Evolutionary conservation across 2,797 vertebrate species (phyloP), one percentile per base, ranked within the genome.

Genomic region (Alcedo quadribrachys): DNA sequence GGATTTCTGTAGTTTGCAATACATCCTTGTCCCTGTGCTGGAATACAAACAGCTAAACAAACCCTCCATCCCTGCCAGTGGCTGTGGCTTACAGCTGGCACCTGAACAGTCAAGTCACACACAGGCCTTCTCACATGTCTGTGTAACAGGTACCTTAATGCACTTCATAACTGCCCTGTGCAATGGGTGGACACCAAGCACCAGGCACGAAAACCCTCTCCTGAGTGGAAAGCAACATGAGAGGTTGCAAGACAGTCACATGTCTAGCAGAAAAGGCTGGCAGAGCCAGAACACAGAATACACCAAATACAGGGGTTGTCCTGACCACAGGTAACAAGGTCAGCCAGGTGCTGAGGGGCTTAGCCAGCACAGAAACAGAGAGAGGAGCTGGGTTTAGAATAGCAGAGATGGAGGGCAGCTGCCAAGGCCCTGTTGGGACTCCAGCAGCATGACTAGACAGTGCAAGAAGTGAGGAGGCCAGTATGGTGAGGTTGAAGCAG

Each of bases 141-240:
- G 10, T 10, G n/a, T 25, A 37, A 43, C 61, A 9, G 53, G 53
- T 13, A 63, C 58, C 43, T 11, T 9, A n/a, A 13, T 0, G 3
- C 50, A 24, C n/a, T 55, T 37, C 5, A 48, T 62, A 53, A 8
- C 81, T 22, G 45, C 54, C 50, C 21, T 55, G 51, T 27, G 4
- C 16, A 6, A 1, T 2, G 45, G 1, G 6, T 1, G 17, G n/a
- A 35, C 12, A 6, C 13, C 0, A 5, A 61, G 76, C 79, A 45
- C 21, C 33, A 18, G 18, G 24, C 53, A 9, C 5, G 25, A 32
- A 19, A 46, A 43, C 11, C 37, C n/a, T 43, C 35, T 43, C 43
- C 8, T 13, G 1, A 18, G 28, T 3, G 15, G 21, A 30, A 73
- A 48, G 54, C 20, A 19, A 12, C 1, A 1, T 3, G 0, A 66